Evolutionary conservation across 2,797 vertebrate genomes (phyloP).

Genomic region (Sebastes hubbsi): DNA sequence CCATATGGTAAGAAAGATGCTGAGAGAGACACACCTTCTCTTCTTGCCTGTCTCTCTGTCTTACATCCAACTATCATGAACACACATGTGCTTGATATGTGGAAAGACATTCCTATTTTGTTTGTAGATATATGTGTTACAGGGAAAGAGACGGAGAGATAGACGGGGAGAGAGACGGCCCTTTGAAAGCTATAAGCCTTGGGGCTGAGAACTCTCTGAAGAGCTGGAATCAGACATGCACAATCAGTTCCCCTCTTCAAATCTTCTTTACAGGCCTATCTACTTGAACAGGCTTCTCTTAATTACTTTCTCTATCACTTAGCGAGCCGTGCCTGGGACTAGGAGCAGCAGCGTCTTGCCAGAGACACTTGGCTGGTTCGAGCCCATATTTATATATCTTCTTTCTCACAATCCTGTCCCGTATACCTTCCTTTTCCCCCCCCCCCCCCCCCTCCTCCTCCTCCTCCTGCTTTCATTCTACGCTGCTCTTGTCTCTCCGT

Average conservation of each 20-base stretch:
- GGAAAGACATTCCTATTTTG: conserved; percentile 8
- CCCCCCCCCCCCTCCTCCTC: neutral
- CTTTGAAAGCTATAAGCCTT: conserved; percentile 81
- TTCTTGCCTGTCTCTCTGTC: neutral
- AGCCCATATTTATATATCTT: conserved; percentile 71
- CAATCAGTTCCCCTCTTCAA: conserved; percentile 85
- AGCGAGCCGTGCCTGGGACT: conserved; percentile 74
- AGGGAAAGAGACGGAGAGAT: conserved; percentile 34
- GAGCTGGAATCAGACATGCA: conserved; percentile 85
- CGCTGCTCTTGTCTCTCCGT: conserved; percentile 43
- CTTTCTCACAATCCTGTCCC: conserved; percentile 63
- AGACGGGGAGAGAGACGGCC: conserved; percentile 32
- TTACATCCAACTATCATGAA: neutral
- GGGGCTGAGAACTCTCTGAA: conserved; percentile 82
- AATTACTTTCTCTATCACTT: conserved; percentile 86
- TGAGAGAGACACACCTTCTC: neutral
- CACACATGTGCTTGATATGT: neutral
- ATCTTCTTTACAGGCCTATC: conserved; percentile 85
- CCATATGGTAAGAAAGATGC: neutral
- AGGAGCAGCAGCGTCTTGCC: conserved; percentile 70
- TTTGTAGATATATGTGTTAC: conserved; percentile 39
- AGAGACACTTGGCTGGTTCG: conserved; percentile 78
- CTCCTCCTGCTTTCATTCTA: conserved; percentile 35
- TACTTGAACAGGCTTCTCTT: conserved; percentile 84
- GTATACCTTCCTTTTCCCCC: conserved; percentile 24